Conservation (phyloP, 92 coral and sea anemone genomes). For the Zoanthus solanderi region DNA sequence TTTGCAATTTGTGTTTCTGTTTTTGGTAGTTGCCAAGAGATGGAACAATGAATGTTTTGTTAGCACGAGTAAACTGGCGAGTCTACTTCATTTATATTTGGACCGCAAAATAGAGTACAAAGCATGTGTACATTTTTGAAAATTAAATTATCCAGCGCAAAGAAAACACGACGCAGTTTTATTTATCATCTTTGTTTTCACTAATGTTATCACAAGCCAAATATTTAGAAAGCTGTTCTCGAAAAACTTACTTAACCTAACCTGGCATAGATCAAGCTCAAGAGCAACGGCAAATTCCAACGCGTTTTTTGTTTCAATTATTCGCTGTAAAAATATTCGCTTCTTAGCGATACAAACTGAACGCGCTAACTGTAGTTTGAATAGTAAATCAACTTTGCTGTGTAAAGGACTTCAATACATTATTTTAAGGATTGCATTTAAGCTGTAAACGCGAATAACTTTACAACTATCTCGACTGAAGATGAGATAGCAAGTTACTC, state of each 20-base stretch:
- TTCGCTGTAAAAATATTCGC: neutral
- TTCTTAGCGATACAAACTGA: neutral
- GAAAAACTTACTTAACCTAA: neutral
- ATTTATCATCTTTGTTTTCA: constrained; percentile 42
- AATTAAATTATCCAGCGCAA: constrained; percentile 17
- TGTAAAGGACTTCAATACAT: neutral
- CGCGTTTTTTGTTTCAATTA: constrained; percentile 1
- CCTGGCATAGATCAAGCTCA: neutral
- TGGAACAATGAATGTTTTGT: neutral
- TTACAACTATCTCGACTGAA: neutral
- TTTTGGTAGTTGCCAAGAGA: constrained; percentile 38
- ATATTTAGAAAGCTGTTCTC: constrained; percentile 29
- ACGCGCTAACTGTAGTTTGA: neutral
- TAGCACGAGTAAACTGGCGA: neutral
- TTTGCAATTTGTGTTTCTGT: neutral
- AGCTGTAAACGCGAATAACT: neutral
- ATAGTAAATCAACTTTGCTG: neutral
- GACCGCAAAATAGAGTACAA: constrained; percentile 28
- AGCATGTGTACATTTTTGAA: neutral
- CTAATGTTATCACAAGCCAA: neutral
- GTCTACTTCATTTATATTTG: neutral
- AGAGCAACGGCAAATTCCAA: neutral
- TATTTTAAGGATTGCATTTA: neutral
- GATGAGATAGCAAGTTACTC: neutral
- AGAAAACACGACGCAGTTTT: constrained; percentile 8